Percentiles rank a stretch among this genome's conserved stretches.
Conservation (phyloP, 2,888 invertebrate genomes). For the Melipona beecheii region DNA sequence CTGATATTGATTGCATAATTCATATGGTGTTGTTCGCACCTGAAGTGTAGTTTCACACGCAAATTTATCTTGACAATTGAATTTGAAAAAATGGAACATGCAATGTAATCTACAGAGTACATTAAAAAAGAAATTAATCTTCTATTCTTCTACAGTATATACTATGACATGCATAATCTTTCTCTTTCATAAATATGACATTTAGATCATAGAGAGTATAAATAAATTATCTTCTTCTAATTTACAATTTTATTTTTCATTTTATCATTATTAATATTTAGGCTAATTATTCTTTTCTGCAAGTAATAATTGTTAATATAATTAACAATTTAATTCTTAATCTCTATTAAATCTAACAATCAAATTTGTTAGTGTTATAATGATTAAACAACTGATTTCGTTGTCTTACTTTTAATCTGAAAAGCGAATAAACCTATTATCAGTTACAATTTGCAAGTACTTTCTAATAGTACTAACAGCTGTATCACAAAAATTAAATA, state of each 20-base stretch:
- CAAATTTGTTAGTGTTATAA: background rate
- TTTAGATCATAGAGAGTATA: background rate
- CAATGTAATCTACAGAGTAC: background rate
- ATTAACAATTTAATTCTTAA: background rate
- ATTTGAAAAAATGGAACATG: background rate
- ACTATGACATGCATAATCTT: background rate
- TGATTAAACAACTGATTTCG: background rate
- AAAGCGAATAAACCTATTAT: background rate
- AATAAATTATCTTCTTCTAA: background rate
- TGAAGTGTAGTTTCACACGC: background rate
- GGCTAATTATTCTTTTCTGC: background rate
- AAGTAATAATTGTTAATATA: background rate
- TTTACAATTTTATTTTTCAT: background rate
- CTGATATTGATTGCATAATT: conserved; percentile 44
- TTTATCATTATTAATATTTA: background rate
- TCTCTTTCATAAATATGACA: background rate
- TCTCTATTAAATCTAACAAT: background rate
- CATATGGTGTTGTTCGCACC: background rate
- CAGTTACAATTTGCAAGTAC: conserved; percentile 8
- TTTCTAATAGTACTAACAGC: conserved; percentile 11
- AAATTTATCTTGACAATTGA: background rate
- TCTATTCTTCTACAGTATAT: background rate
- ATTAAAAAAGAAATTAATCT: background rate
- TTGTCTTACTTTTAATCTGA: background rate
- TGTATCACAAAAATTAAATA: background rate